Evolutionary conservation across 2,888 invertebrate genomes (phyloP), one percentile per base, ranked within the genome.

Genomic region (Girardia tigrina): DNA sequence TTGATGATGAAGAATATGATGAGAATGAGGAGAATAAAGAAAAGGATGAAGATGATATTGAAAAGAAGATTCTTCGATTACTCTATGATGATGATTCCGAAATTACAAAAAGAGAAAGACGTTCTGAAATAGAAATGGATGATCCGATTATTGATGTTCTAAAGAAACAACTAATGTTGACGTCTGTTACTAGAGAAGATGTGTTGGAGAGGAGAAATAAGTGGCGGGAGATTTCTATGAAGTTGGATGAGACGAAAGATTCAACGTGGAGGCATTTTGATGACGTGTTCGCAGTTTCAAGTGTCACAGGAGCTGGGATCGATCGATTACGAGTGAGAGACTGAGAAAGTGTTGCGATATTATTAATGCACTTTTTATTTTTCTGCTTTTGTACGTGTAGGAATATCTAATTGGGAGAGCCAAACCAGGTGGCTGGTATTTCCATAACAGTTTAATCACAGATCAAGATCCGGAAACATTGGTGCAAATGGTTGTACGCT

Each of bases 221-320:
- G 16, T 76, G 76, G 76, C 26, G 56, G 14, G 26, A 77, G 69
- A 77, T 77, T 56, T 28, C 26, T 16, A 36, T 71, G 2, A 12
- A 42, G 16, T 20, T 73, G 4, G 23, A 26, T 23, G 70, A 26
- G 8, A 29, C 72, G 16, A 4, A 28, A 29, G n/a, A 73, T 20
- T 28, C 74, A 8, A 27, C 16, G 8, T 90, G 90, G 90, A 87
- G 88, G n/a, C 83, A 89, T 79, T 98, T 98, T 84, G 87, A 88
- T 28, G 89, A 90, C 81, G 89, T 95, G 12, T 97, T 97, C 82
- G 89, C 94, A 87, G 88, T 92, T n/a, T 94, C 94, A 8, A 90
- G 93, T 0, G 82, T 92, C 28, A 88, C 88, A 76, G 90, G 90
- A 26, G 88, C 88, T 84, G 92, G 92, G 0, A 84, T 91, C 0